Evolutionary conservation across 2,888 invertebrate species (phyloP), one percentile per base, ranked within the genome.

Genomic region (Pollenia angustigena): DNA sequence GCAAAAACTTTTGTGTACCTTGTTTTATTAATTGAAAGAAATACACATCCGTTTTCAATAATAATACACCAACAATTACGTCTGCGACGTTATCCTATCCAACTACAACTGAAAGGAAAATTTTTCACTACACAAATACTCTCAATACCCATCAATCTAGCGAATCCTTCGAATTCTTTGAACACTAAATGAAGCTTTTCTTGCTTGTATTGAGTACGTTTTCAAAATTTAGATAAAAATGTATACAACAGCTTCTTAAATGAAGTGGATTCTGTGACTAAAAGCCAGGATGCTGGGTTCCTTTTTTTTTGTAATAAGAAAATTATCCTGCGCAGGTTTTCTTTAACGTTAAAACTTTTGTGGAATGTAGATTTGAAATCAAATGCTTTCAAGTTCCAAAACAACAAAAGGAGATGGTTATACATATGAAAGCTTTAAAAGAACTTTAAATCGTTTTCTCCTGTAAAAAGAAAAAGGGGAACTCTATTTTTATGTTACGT

Each of bases 51-150:
- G 80, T 62, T 74, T 88, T 79, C 32, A 66, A 46, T 54, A 69
- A 68, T 58, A 69, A 60, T 42, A 56, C 78, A 66, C 91, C 90
- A 87, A 68, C 58, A 71, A 80, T 71, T 68, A 84, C 89, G 92
- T 91, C 92, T 91, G 88, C 90, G 90, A 90, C 90, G 92, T 91
- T 93, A 91, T 91, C 92, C 92, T 93, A 93, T 91, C 92, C 93
- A 93, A 91, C 93, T 93, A 92, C 92, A 92, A 93, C 93, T 93
- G 92, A 92, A 91, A 86, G 76, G 88, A 89, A 89, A 89, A 87
- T 88, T 89, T 89, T 79, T 64, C 79, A 76, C 62, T 75, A 44
- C 18, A 60, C 68, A 60, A 80, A 62, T 52, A 23, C 81, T 85
- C 85, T 85, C 81, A 81, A 72, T 72, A 58, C 16, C 2, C 66